These are phyloP conservation scores for Heliocidaris erythrogramma DNA, from an alignment of 35 echinoderm and acorn worm genomes.

Conservation along the genomic window DNA sequence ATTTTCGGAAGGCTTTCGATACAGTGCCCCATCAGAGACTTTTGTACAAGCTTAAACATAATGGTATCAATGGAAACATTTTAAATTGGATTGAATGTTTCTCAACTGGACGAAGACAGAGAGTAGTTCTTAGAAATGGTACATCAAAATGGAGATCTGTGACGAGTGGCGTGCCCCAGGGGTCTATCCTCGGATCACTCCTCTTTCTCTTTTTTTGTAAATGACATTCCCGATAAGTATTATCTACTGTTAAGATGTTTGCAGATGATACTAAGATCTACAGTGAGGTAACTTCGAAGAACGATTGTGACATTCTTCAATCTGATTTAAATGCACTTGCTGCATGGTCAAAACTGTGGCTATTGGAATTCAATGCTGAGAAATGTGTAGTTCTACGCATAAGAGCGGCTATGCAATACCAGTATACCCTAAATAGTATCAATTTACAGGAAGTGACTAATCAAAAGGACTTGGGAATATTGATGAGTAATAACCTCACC, in stretches of 20 bases:
- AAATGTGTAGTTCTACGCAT: constrained; percentile 73
- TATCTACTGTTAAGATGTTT: constrained; percentile 46
- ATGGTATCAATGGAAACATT: too few relatives aligned
- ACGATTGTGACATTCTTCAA: constrained; percentile 47
- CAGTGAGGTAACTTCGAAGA: background rate
- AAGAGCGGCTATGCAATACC: too few relatives aligned
- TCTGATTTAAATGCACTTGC: constrained; percentile 54
- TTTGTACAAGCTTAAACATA: background rate
- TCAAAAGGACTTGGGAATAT: too few relatives aligned
- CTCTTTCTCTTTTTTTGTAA: constrained; percentile 58
- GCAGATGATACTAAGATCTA: constrained; percentile 62
- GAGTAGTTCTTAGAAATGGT: too few relatives aligned
- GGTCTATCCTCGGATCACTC: too few relatives aligned
- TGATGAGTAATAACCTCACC: too few relatives aligned
- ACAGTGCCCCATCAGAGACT: background rate
- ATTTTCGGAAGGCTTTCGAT: constrained; percentile 49
- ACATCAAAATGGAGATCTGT: too few relatives aligned
- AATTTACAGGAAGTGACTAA: too few relatives aligned
- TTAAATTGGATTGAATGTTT: too few relatives aligned
- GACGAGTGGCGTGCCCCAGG: too few relatives aligned
- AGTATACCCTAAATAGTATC: too few relatives aligned
- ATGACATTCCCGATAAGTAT: constrained; percentile 57
- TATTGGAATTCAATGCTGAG: constrained; percentile 58
- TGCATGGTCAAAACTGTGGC: constrained; percentile 55
- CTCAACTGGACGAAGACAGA: too few relatives aligned